Evolutionary conservation across 1,140 invertebrate genomes (phyloP), one percentile per base, ranked within the genome.

Genomic region (Berghia stephanieae): DNA sequence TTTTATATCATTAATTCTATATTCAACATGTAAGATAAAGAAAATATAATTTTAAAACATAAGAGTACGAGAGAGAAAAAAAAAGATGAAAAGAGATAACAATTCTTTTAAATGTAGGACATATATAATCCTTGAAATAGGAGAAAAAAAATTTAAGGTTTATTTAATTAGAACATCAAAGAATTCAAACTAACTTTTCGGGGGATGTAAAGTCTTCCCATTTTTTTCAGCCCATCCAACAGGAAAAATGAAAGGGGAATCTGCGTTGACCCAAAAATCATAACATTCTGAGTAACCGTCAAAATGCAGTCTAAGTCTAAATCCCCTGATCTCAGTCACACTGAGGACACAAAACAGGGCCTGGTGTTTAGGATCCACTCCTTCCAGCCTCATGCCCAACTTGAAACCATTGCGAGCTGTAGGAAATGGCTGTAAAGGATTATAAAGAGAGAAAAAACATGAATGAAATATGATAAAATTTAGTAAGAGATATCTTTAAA

Each of bases 241-340:
- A 8, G 95, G 96, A 88, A 98, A 98, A 46, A 98, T 95, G 86
- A 96, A 94, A 82, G 93, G 92, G 1, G 94, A 96, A 86, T 98
- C 94, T 0, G 94, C 94, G 90, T 98, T 97, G 16, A 94, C 92
- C 96, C 96, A 99, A 88, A 96, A 98, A 90, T 98, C 96, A 87
- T 96, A 96, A 85, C 93, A 93, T 78, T 95, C 94, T 0, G 94
- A 92, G 88, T 95, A 98, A 3, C 95, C 96, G 90, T 98, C 96
- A 90, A 99, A 98, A 89, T 96, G 95, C 5, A 98, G 90, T 74
- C 95, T 92, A 82, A 98, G 90, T 44, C 97, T 91, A 86, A 91
- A 92, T 81, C 84, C 81, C 24, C 93, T 92, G 63, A 95, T 92
- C 89, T 98, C 95, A 0, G 93, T 93, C 24, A 98, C 94, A 24